These are phyloP conservation scores for Tenrec ecaudatus DNA, from an alignment of 2,113 vertebrate species.

Conservation along the genomic window DNA sequence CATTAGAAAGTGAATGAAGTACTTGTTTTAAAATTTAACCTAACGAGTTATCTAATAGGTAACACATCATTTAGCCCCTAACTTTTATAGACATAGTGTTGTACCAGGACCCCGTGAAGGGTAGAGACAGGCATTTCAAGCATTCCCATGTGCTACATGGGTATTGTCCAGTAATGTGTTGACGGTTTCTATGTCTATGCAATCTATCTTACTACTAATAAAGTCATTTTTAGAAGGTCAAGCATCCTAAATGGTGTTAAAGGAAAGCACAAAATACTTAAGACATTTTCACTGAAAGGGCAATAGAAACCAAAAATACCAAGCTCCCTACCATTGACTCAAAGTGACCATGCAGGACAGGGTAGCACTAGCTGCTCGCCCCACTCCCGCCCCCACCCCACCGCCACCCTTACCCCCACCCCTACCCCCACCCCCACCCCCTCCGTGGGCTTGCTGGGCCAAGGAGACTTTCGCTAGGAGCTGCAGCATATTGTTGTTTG, in stretches of 20 bases:
- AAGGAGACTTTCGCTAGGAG: not conserved
- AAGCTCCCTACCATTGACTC: too few species aligned
- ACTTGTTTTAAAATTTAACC: conserved; percentile 50
- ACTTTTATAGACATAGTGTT: not conserved
- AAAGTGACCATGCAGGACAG: too few species aligned
- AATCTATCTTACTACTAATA: not conserved
- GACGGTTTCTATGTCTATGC: conserved; percentile 24
- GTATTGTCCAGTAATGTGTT: not conserved
- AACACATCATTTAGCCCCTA: conserved; percentile 30
- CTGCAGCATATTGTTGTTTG: not conserved
- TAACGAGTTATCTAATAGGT: conserved; percentile 1
- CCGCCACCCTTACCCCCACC: too few species aligned
- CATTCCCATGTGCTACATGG: not conserved
- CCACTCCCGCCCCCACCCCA: too few species aligned
- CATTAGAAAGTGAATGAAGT: not conserved
- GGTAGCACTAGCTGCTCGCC: too few species aligned
- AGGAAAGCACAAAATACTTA: not conserved
- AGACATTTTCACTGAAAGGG: conserved; percentile 17
- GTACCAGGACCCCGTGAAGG: not conserved
- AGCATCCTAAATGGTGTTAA: conserved; percentile 44
- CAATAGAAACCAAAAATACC: too few species aligned
- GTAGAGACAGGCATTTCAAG: not conserved
- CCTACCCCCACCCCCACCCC: too few species aligned
- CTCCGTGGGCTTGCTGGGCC: not conserved
- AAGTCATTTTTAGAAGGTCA: conserved; percentile 3